Base-by-base conservation (phyloP, 1,140 invertebrate genomes). In the Melitaea cinxia region DNA sequence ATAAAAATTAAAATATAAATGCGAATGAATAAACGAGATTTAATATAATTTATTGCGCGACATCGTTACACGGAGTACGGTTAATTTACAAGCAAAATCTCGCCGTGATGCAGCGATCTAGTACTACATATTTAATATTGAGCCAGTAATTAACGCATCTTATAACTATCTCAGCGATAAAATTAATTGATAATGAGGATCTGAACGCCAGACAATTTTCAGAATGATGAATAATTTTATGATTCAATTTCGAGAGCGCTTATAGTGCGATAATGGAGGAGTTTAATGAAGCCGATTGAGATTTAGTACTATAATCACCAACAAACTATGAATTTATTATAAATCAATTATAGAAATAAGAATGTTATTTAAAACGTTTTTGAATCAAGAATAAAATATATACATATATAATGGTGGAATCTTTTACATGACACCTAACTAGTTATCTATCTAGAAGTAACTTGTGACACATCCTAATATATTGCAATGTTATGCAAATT, bases 401-500 rank as follows among this genome's bases (percentile, higher is more conserved):
- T 0, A 42, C 30, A 42, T 17, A 0, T 42, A 42, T 14, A 42
- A 42, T 39, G n/a, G 4, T 45, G 1, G 21, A 12, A 23, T 47
- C 19, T 10, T 23, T 9, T 47, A 21, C 23, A 23, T 23, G 42
- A n/a, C n/a, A n/a, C n/a, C n/a, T n/a, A n/a, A n/a, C n/a, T n/a
- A n/a, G n/a, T n/a, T n/a, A n/a, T n/a, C 19, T 10, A 21, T 2
- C 3, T 24, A 9, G 0, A 33, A 0, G 17, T 21, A 12, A 12
- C 21, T 47, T 19, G 42, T 47, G 21, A 23, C 19, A 14, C 4
- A 10, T 55, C 4, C 30, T 5, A 24, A 54, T 26, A 28, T 62
- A 62, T 26, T 15, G 50, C 30, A 49, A 33, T 23, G 30, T 21
- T 58, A 58, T 70, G 69, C 68, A 75, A 73, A 75, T 73, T 68